phyloP scores from a whole-genome alignment of 2,888 invertebrate species.

The Baccha elongata region DNA sequence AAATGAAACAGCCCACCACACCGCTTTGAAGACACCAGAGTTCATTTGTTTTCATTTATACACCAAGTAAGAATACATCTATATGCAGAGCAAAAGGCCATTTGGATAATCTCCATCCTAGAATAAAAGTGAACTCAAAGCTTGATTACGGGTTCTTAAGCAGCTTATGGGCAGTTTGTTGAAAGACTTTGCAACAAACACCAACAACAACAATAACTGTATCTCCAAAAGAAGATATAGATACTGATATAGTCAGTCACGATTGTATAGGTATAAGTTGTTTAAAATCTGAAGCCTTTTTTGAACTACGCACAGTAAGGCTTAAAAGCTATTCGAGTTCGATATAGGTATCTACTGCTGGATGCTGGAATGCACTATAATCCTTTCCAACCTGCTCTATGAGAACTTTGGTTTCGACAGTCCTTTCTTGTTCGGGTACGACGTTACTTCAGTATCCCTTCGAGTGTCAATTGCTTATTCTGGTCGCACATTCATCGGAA shows the following conservation, averaged over 20 bases:
- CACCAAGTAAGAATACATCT: conserved; percentile 26
- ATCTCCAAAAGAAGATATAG: conserved; percentile 1
- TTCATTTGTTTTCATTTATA: conserved; percentile 42
- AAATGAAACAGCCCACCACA: conserved; percentile 19
- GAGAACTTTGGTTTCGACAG: conserved; percentile 1
- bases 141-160: conserved; percentile 66
- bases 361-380: conserved; percentile 55
- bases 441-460: neutral
- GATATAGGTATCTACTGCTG: too few species aligned
- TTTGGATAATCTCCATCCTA: conserved; percentile 31
- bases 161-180: conserved; percentile 54
- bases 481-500: conserved; percentile 71
- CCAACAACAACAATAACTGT: conserved; percentile 32
- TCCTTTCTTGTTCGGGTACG: neutral
- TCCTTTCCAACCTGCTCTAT: conserved; percentile 38
- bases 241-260: neutral
- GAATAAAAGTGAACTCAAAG: conserved; percentile 36
- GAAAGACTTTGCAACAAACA: conserved; percentile 46
- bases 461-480: conserved; percentile 69
- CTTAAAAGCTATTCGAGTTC: conserved; percentile 40
- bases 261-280: conserved; percentile 31
- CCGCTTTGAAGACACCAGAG: conserved; percentile 20
- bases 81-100: conserved; percentile 16
- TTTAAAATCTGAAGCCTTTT: conserved; percentile 55
- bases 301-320: conserved; percentile 29